phyloP scores from a whole-genome alignment of 1,140 invertebrate species.

The Brachionus rubens region DNA sequence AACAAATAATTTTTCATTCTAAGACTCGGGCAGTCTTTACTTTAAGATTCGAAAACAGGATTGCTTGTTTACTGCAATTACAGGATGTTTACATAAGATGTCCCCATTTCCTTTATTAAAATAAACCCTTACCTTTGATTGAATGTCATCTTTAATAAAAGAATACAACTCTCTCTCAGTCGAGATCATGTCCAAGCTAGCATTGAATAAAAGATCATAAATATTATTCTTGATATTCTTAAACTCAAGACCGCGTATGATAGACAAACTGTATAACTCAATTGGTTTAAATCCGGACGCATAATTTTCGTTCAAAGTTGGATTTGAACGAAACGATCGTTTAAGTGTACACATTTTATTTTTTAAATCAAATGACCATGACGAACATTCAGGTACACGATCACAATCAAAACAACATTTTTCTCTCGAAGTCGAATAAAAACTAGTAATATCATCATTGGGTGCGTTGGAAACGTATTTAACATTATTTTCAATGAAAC shows the following conservation, averaged over 20 bases:
- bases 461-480: neutral
- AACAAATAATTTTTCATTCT: too few relatives aligned
- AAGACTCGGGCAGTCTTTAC: too few relatives aligned
- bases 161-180: neutral
- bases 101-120: too few relatives aligned
- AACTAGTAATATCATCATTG: neutral
- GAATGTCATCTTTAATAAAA: neutral
- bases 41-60: too few relatives aligned
- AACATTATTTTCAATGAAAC: slow-evolving; percentile 34
- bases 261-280: neutral
- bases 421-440: neutral
- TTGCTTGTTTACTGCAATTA: too few relatives aligned
- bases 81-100: too few relatives aligned
- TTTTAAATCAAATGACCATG: neutral
- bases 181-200: too few relatives aligned
- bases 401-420: slow-evolving; percentile 32
- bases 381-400: neutral
- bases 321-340: slow-evolving; percentile 7
- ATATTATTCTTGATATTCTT: neutral
- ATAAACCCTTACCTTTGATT: neutral
- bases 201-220: neutral
- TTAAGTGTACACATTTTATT: slow-evolving; percentile 13
- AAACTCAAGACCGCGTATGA: neutral
- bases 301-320: neutral
- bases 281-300: slow-evolving; percentile 33